Evolutionary conservation across 2,888 invertebrate genomes (phyloP), one percentile per base, ranked within the genome.

Genomic region (Drosophila picticornis): DNA sequence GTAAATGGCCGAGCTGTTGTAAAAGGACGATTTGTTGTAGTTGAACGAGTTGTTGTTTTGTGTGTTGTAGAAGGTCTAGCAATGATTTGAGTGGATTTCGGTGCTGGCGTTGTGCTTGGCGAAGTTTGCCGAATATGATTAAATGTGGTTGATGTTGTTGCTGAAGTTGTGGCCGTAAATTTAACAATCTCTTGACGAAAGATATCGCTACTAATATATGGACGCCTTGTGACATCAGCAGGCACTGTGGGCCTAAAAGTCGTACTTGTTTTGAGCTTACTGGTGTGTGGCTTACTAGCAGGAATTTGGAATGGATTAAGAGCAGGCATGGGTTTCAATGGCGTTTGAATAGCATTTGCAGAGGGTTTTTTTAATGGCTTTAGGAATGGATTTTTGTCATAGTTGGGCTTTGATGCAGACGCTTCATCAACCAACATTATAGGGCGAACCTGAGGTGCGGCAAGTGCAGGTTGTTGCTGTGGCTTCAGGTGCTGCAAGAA

Each of bases 191-290:
- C 87, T 11, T 84, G 53, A 22, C 84, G 79, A 76, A 91, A 75
- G 53, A 70, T 75, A 40, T 84, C 77, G 72, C 89, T 91, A 34
- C 78, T 83, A 29, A 84, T 67, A 58, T 90, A 91, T 27, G 72
- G 60, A 60, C 67, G 61, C 27, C 67, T 53, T 43, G 63, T 58
- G n/a, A 50, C 40, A 43, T 62, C 66, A 16, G 46, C 31, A 34
- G 71, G 22, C 22, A 31, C 67, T 34, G 53, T n/a, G 16, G 84
- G 74, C 32, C 10, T 71, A 34, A 38, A 7, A 27, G 58, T 64
- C 7, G 75, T 53, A 31, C 58, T 68, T 52, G 22, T 32, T 5
- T 19, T 50, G 7, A 61, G 55, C 16, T 32, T 77, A 32, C 57
- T 66, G 2, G 29, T 43, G 5, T 36, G 25, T 19, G 64, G 55